A percentile compares a stretch with the other conserved stretches of the same genome.
These are phyloP conservation scores for Indicator maculatus DNA, from an alignment of 2,113 vertebrate genomes.

Conservation along the genomic window DNA sequence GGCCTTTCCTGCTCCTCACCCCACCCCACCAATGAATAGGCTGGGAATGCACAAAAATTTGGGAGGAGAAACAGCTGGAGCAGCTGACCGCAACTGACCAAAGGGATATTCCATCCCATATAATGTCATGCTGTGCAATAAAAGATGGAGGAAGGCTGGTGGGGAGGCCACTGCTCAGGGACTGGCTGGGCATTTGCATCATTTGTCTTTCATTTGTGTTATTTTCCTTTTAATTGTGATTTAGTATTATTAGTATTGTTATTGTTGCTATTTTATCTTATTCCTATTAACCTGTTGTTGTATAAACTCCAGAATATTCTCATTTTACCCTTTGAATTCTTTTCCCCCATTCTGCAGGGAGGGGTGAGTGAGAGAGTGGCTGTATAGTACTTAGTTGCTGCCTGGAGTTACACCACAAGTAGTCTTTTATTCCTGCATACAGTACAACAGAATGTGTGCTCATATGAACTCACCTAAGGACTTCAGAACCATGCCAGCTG, in stretches of 20 bases:
- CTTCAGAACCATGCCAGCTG: not conserved
- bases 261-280: not conserved
- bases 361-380: not conserved
- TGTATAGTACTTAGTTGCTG: not conserved
- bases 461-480: not conserved
- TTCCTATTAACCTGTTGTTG: not conserved
- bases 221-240: not conserved
- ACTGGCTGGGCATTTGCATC: not conserved
- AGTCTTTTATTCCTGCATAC: constrained; percentile 38
- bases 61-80: not conserved
- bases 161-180: fast-evolving
- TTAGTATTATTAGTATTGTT: not conserved
- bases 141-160: not conserved
- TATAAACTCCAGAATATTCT: not conserved
- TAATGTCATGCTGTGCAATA: not conserved
- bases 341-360: not conserved
- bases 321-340: not conserved
- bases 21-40: not conserved
- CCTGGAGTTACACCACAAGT: not conserved
- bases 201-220: not conserved
- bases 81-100: not conserved
- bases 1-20: not conserved
- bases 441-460: not conserved
- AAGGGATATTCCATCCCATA: not conserved
- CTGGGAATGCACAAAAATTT: not conserved